Evolutionary conservation across 2,888 invertebrate species (phyloP).

Genomic region (Atethmia centrago): DNA sequence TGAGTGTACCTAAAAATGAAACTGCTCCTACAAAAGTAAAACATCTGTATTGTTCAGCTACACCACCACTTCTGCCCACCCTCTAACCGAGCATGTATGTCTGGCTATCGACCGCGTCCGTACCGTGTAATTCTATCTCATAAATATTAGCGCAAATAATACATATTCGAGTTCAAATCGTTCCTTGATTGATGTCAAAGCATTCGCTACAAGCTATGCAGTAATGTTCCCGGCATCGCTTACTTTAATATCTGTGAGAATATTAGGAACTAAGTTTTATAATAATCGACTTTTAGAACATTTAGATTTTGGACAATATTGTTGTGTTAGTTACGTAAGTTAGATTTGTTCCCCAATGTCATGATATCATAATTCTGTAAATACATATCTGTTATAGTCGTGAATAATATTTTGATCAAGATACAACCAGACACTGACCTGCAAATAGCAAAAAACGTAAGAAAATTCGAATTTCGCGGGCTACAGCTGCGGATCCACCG

Average conservation of each 20-base stretch:
- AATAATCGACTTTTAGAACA: background rate
- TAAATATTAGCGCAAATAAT: constrained; percentile 79
- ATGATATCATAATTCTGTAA: too few relatives aligned
- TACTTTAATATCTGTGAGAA: constrained; percentile 23
- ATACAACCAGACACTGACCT: too few relatives aligned
- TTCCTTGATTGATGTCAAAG: constrained; percentile 75
- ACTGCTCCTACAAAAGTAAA: constrained; percentile 14
- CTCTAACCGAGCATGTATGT: constrained; percentile 31
- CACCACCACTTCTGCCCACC: constrained; percentile 36
- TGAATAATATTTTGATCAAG: too few relatives aligned
- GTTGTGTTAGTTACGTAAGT: too few relatives aligned
- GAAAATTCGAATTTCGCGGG: too few relatives aligned
- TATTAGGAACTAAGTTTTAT: background rate
- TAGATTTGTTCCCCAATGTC: too few relatives aligned
- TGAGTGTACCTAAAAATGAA: background rate
- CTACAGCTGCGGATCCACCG: too few relatives aligned
- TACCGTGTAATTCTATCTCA: constrained; percentile 78
- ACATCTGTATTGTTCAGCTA: constrained; percentile 7
- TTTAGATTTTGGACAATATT: background rate
- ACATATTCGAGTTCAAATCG: constrained; percentile 73
- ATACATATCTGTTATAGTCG: too few relatives aligned
- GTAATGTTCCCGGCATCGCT: constrained; percentile 16
- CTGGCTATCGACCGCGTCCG: constrained; percentile 61
- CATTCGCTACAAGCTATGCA: constrained; percentile 43
- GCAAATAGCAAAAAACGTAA: too few relatives aligned